Base-by-base conservation (phyloP, 2,797 vertebrate genomes). In the Myotis findleyi region DNA sequence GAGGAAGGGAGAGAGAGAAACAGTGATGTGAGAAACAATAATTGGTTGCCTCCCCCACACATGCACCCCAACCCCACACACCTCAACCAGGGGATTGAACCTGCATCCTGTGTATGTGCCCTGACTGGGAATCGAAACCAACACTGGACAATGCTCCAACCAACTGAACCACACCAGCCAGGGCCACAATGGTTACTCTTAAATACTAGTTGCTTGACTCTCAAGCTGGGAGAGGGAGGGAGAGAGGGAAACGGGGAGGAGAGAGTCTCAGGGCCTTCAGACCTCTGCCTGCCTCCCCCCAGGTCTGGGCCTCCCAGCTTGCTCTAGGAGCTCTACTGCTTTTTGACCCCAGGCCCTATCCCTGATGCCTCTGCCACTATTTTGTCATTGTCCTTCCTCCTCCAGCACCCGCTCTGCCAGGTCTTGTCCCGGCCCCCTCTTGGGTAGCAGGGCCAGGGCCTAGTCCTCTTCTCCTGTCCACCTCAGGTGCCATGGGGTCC, bases 241-340 rank as follows among this genome's bases (percentile, higher is more conserved):
- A 8, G 13, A 49, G 36, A 33, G 27, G 9, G 17, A 4, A 1
- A 0, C 0, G 4, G 6, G 8, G 14, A 57, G 23, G 44, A 59
- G 30, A 27, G 14, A 36, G 30, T 21, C 20, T 30, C 13, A n/a
- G 82, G 12, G 13, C 9, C 23, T 82, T 53, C 36, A 5, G 6
- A 17, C 17, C 57, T 69, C 59, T 0, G 6, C 30, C 69, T 68
- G 12, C 38, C 11, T 9, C 6, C 27, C 4, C 7, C 30, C 5
- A 9, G 41, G 25, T n/a, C 49, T 49, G 21, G 55, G 10, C 59
- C 27, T 55, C 53, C 30, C 25, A 49, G 3, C 18, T 44, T 75
- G 92, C n/a, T 66, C 0, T 1, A 55, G 55, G 30, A 36, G 17
- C 38, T 44, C 36, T 53, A 5, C 30, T 49, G 64, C 18, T 64